These are phyloP conservation scores for Conger conger DNA, from an alignment of 2,113 vertebrate species.

Conservation along the genomic window DNA sequence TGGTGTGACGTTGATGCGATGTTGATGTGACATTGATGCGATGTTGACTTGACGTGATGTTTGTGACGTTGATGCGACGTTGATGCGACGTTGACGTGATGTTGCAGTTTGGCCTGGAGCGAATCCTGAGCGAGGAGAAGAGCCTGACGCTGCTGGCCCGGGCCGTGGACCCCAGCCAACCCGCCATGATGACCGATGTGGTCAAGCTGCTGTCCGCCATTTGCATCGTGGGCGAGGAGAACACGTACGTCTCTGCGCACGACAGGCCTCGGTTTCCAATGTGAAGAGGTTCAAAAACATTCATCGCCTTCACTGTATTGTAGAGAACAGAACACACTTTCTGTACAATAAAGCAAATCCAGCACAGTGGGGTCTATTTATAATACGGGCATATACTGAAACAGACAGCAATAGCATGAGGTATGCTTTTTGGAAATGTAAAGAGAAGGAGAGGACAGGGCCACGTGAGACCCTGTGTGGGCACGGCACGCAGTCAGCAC, in stretches of 20 bases:
- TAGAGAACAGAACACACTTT: too few relatives aligned
- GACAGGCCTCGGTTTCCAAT: neutral
- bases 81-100: slow-evolving; percentile 31
- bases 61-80: slow-evolving; percentile 23
- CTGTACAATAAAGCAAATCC: too few relatives aligned
- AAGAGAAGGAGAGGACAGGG: too few relatives aligned
- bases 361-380: too few relatives aligned
- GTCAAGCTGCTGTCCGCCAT: slow-evolving; percentile 94
- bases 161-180: slow-evolving; percentile 85
- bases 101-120: slow-evolving; percentile 89
- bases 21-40: neutral
- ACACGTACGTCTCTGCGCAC: slow-evolving; percentile 76
- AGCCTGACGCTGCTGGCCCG: slow-evolving; percentile 83
- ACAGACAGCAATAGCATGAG: too few relatives aligned
- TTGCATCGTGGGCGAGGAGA: slow-evolving; percentile 96
- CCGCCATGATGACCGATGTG: slow-evolving; percentile 91
- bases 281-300: neutral
- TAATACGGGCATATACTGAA: too few relatives aligned
- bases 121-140: slow-evolving; percentile 90
- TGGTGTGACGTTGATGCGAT: neutral
- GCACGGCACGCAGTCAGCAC: neutral
- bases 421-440: too few relatives aligned
- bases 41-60: neutral
- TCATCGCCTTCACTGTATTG: neutral
- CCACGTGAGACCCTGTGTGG: too few relatives aligned